Evolutionary conservation across 2,113 vertebrate genomes (phyloP).

Genomic region (Nanger granti): DNA sequence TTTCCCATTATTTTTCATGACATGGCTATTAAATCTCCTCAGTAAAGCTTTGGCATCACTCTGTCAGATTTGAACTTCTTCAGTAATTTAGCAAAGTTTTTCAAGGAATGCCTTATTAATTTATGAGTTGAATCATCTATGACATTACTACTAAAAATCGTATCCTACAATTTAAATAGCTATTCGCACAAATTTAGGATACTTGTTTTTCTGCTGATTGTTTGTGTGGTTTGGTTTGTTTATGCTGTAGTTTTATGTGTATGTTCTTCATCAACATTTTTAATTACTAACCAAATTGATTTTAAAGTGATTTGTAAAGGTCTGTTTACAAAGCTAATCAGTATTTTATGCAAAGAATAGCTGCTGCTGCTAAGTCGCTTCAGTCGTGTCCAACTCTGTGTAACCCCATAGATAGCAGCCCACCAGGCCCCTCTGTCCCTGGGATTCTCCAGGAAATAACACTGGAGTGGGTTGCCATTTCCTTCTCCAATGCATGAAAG

Average conservation of each 20-base stretch:
- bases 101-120: neutral
- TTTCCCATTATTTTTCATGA: neutral
- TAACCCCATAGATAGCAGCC: too few relatives aligned
- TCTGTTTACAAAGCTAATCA: neutral
- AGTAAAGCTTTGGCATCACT: neutral
- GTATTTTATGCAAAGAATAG: neutral
- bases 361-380: too few relatives aligned
- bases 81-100: neutral
- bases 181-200: neutral
- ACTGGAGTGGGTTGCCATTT: too few relatives aligned
- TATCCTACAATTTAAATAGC: neutral
- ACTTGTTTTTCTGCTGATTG: neutral
- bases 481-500: too few relatives aligned
- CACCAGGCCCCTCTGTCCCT: too few relatives aligned
- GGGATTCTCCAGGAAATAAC: too few relatives aligned
- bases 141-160: neutral
- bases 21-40: neutral
- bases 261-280: neutral
- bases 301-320: neutral
- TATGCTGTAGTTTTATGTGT: neutral
- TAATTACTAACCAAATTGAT: neutral
- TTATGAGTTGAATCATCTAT: neutral
- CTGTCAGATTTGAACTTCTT: neutral
- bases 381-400: too few relatives aligned
- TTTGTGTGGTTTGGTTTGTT: neutral